Percentiles rank a stretch among this genome's conserved stretches.
Conservation (phyloP, 2,888 invertebrate genomes). For the Herminia tarsipennalis region DNA sequence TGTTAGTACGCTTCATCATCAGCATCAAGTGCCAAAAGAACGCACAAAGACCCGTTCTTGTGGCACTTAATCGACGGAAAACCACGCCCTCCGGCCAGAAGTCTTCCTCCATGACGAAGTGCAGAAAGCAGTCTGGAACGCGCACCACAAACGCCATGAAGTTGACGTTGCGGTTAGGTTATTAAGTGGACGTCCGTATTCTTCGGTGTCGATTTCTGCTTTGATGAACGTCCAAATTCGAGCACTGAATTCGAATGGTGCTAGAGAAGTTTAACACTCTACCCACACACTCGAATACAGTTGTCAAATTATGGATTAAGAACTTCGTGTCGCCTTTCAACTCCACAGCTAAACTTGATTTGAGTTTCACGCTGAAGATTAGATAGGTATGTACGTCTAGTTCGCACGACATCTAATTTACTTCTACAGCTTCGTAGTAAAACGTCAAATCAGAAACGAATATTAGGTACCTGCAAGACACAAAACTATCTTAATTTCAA, state of each 20-base stretch:
- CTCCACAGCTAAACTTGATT: slow-evolving; percentile 10
- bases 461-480: slow-evolving; percentile 11
- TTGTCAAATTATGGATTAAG: slow-evolving; percentile 81
- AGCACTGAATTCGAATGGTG: slow-evolving; percentile 90
- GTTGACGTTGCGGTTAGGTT: no score
- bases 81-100: no score
- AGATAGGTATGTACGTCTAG: no score
- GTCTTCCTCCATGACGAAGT: no score
- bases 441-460: slow-evolving; percentile 3
- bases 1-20: no score
- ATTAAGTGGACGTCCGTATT: no score
- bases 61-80: no score
- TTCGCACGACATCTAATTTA: neutral
- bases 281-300: slow-evolving; percentile 89
- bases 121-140: no score
- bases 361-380: no score
- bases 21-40: no score
- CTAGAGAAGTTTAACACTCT: slow-evolving; percentile 87
- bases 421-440: neutral
- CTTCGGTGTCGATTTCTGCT: neutral
- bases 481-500: neutral
- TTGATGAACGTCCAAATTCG: slow-evolving; percentile 70
- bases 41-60: no score
- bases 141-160: no score
- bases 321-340: slow-evolving; percentile 8